A percentile compares a stretch with the other conserved stretches of the same genome.
These are phyloP conservation scores for Campylomormyrus tamandua DNA, from an alignment of 2,113 vertebrate genomes.

Conservation along the genomic window DNA sequence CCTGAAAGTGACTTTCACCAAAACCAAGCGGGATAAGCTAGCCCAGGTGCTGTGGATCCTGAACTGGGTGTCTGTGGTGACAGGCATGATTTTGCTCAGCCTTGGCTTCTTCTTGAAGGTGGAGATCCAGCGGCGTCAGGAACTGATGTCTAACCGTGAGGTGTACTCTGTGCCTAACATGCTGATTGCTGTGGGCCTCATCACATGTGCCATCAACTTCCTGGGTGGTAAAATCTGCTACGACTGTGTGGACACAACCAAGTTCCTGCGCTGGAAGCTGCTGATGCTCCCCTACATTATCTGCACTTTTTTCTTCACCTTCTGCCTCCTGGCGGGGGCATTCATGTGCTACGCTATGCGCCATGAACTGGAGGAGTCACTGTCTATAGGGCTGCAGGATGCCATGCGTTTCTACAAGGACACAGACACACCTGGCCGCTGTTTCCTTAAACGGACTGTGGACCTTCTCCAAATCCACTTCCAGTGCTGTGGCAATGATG, in stretches of 20 bases:
- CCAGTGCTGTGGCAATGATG: conserved; percentile 76
- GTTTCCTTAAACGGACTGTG: conserved; percentile 73
- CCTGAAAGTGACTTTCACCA: conserved; percentile 75
- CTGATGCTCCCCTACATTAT: conserved; percentile 76
- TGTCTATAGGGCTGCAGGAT: conserved; percentile 65
- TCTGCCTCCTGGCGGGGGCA: conserved; percentile 70
- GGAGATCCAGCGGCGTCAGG: conserved; percentile 70
- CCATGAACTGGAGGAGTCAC: conserved; percentile 68
- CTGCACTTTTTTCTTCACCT: conserved; percentile 75
- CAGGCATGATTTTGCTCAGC: conserved; percentile 66
- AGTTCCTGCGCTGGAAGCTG: conserved; percentile 76
- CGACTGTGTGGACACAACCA: conserved; percentile 72
- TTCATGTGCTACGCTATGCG: conserved; percentile 73
- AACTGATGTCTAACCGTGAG: conserved; percentile 70
- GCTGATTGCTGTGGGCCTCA: conserved; percentile 71
- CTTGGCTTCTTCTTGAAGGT: conserved; percentile 77
- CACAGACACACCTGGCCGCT: conserved; percentile 74
- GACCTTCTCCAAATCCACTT: conserved; percentile 78
- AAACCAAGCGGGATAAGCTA: conserved; percentile 65
- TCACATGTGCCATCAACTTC: conserved; percentile 77
- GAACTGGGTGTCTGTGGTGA: conserved; percentile 80
- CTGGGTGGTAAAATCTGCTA: conserved; percentile 79
- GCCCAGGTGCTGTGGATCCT: conserved; percentile 77
- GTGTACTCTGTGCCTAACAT: conserved; percentile 68
- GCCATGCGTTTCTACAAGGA: conserved; percentile 78